Evolutionary conservation across 2,113 vertebrate species (phyloP).

Genomic region (Barnardius zonarius): DNA sequence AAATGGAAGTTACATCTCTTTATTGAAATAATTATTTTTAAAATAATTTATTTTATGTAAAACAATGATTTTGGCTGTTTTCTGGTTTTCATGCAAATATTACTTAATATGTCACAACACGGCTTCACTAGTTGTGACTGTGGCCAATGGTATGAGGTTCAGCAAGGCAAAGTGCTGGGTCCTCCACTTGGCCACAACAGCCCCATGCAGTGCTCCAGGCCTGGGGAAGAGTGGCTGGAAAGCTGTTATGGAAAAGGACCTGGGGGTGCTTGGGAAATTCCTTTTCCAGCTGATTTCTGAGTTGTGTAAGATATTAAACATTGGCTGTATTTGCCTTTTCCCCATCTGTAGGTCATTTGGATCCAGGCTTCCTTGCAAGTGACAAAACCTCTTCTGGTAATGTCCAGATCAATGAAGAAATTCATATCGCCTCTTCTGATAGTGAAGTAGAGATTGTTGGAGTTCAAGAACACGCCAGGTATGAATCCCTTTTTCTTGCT

Average conservation of each 20-base stretch:
- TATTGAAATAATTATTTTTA: not conserved
- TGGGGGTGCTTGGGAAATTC: not conserved
- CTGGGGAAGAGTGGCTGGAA: not conserved
- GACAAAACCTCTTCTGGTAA: slow-evolving; percentile 71
- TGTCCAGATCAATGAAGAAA: slow-evolving; percentile 84
- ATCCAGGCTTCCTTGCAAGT: slow-evolving; percentile 79
- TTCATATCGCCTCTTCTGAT: slow-evolving; percentile 89
- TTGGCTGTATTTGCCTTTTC: not conserved
- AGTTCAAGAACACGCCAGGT: slow-evolving; percentile 94
- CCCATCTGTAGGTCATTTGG: slow-evolving; percentile 79
- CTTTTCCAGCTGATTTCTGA: not conserved
- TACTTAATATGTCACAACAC: not conserved
- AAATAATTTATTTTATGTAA: not conserved
- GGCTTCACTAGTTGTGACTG: not conserved
- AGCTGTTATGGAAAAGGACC: not conserved
- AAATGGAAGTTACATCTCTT: not conserved
- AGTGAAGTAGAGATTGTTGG: slow-evolving; percentile 97
- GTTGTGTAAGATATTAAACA: not conserved
- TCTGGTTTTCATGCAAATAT: not conserved
- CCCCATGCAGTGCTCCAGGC: too few species aligned
- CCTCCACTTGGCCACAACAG: not conserved
- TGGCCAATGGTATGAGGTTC: not conserved
- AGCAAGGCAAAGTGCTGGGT: not conserved
- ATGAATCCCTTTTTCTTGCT: not conserved
- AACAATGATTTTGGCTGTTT: not conserved